These are phyloP conservation scores for Neomicropteryx cornuta DNA, from an alignment of 1,140 invertebrate species.

Conservation along the genomic window DNA sequence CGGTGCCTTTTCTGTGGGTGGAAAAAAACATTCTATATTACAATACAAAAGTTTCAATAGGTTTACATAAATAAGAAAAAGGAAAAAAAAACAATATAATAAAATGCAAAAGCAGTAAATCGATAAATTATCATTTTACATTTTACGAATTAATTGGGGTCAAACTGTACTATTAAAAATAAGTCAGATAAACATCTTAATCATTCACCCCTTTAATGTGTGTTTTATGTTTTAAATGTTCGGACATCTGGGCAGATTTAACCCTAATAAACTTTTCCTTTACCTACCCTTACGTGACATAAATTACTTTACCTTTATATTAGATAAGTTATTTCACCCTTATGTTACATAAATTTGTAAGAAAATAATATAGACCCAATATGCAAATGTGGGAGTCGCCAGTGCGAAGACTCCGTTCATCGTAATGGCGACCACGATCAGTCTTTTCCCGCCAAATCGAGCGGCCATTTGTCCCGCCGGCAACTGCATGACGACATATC, in stretches of 20 bases:
- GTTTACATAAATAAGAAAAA: no score
- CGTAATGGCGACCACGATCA: constrained; percentile 8
- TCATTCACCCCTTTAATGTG: background rate
- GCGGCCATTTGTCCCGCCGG: constrained; percentile 41
- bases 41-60: no score
- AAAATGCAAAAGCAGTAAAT: no score
- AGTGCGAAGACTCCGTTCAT: constrained; percentile 12
- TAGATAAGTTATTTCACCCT: no score
- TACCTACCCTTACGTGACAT: background rate
- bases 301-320: background rate
- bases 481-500: constrained; percentile 43
- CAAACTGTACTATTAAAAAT: no score
- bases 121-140: no score
- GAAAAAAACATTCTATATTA: no score
- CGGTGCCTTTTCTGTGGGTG: no score
- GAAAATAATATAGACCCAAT: constrained; percentile 9
- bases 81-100: no score
- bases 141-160: no score
- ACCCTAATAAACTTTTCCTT: background rate
- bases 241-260: background rate
- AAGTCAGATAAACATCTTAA: background rate
- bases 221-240: constrained; percentile 1
- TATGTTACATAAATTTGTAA: background rate
- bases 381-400: constrained; percentile 10
- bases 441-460: constrained; percentile 35